Base-by-base conservation (phyloP, 2,797 vertebrate species). In the Oryzias dopingdopingensis region DNA sequence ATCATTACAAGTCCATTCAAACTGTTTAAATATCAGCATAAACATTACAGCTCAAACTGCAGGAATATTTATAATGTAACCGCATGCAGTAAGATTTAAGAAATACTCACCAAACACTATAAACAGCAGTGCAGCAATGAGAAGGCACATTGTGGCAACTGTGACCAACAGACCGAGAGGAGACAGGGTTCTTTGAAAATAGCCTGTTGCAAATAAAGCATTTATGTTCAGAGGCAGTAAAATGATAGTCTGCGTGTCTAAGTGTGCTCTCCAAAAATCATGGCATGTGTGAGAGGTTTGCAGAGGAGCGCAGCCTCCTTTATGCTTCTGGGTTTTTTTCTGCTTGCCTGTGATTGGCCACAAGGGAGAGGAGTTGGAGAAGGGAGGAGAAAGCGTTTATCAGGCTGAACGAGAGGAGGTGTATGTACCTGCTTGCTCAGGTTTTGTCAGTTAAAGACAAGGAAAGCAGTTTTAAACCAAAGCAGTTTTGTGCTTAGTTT, bases 31-130 rank as follows among this genome's bases (percentile, higher is more conserved):
- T 13, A 2, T 37, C 32, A 37, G 32, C 32, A 12, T 12, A 12
- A 37, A 37, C 2, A 37, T 37, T 13, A 37, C 10, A 37, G 32
- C 32, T 37, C 32, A 37, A 37, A 37, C 32, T 37, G 32, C 42
- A 1, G 15, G 10, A 17, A 14, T 14, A 18, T 1, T 20, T 7
- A 14, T 6, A 29, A 26, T 52, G 6, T 23, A 24, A 46, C 43
- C 58, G 3, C 3, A 58, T 49, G 59, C 12, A 15, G 42, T 1
- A 56, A 59, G 62, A 12, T 42, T 46, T 12, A 10, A 3, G 23
- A 49, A 49, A 23, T 59, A 93, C 92, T 93, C 70, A 93, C 92
- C 88, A 23, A 81, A 69, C 14, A 88, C 29, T 37, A 66, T 52
- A 53, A 89, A 54, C 51, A 91, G 63, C 68, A 89, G 61, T 23